Conservation (phyloP, 2,888 invertebrate genomes). For the Calliphora vomitoria region DNA sequence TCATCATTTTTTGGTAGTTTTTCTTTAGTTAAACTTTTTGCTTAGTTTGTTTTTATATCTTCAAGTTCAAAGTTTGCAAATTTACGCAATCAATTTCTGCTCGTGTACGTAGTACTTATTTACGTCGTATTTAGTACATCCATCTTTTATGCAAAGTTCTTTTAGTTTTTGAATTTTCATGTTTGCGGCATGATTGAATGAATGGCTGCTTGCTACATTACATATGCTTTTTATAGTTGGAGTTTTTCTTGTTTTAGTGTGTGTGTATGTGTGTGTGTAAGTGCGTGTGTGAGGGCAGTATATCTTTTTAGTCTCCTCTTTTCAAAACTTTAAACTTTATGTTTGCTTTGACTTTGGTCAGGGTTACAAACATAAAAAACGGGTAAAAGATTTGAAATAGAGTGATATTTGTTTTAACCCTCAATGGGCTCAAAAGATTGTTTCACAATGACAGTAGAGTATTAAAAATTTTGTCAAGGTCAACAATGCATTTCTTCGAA, state of each 20-base stretch:
- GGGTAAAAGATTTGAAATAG: not conserved
- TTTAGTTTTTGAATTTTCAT: not conserved
- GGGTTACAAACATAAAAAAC: conserved; percentile 49
- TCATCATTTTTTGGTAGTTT: not conserved
- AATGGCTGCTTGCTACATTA: not conserved
- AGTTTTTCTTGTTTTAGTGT: not conserved
- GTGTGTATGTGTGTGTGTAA: not conserved
- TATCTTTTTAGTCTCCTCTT: not conserved
- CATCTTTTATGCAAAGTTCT: conserved; percentile 23
- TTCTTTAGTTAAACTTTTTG: conserved; percentile 10
- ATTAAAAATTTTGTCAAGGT: no score
- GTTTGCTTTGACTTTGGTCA: conserved; percentile 63
- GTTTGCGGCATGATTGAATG: conserved; percentile 15
- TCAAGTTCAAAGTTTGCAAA: conserved; percentile 72
- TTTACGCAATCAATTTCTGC: conserved; percentile 65
- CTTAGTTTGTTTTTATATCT: conserved; percentile 46
- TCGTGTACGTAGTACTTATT: conserved; percentile 35
- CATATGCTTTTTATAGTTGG: conserved; percentile 11
- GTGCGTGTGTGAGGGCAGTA: not conserved
- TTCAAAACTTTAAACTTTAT: conserved; percentile 47
- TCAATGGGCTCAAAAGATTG: not conserved
- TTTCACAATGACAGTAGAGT: not conserved
- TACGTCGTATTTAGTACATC: not conserved
- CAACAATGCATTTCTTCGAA: no score
- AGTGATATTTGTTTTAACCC: not conserved